A percentile compares a stretch with the other conserved stretches of the same genome.
phyloP scores from a whole-genome alignment of 2,888 invertebrate species.

The Phalera bucephala region DNA sequence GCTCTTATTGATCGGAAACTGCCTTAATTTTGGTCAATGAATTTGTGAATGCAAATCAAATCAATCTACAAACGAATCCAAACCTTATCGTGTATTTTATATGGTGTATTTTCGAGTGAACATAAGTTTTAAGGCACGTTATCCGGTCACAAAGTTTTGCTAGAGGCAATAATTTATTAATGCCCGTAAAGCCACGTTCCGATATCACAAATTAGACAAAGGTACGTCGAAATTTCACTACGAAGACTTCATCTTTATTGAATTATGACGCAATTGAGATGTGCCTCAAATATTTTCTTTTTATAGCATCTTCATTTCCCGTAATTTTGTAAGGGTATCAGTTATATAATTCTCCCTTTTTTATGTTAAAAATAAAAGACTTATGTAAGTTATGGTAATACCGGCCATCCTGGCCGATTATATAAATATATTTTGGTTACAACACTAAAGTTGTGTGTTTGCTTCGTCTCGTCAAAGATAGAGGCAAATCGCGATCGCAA shows the following conservation, averaged over 20 bases:
- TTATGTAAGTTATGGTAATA: no score
- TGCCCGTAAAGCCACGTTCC: slow-evolving; percentile 63
- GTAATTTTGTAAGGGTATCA: no score
- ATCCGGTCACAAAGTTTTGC: slow-evolving; percentile 73
- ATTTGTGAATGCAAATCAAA: slow-evolving; percentile 72
- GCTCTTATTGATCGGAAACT: slow-evolving; percentile 72
- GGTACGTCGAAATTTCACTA: slow-evolving; percentile 56
- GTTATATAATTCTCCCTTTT: no score
- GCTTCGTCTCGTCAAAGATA: no score
- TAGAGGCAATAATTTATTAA: slow-evolving; percentile 75
- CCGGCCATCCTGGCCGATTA: no score
- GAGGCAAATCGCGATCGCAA: no score
- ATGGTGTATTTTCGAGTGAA: slow-evolving; percentile 20
- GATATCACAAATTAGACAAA: slow-evolving; percentile 73
- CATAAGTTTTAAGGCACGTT: slow-evolving; percentile 44
- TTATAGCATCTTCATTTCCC: not conserved
- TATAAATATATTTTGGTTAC: no score
- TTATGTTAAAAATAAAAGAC: no score
- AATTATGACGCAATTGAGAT: slow-evolving; percentile 36
- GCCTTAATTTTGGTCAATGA: slow-evolving; percentile 77
- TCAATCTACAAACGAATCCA: slow-evolving; percentile 15
- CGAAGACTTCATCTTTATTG: slow-evolving; percentile 62
- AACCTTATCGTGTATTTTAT: slow-evolving; percentile 20
- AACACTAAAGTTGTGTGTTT: no score
- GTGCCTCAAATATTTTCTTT: slow-evolving; percentile 20